Percentiles rank a stretch among this genome's conserved stretches.
These are phyloP conservation scores for Tetranychus urticae DNA, from an alignment of 1,140 invertebrate species.

Conservation along the genomic window DNA sequence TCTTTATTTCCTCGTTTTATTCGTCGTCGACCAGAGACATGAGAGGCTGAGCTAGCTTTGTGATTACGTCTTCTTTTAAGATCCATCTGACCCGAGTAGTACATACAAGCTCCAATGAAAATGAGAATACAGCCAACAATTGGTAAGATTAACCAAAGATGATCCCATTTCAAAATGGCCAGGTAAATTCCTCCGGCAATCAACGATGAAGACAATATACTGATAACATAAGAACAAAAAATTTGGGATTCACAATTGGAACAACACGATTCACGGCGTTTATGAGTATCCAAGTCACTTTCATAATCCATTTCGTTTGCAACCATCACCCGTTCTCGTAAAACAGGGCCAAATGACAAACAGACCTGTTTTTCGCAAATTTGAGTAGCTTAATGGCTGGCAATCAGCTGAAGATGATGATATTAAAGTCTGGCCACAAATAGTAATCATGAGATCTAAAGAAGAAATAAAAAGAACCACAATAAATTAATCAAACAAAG, in stretches of 20 bases:
- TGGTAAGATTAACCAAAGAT: slow-evolving; percentile 1
- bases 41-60: neutral
- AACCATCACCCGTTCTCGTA: too few relatives aligned
- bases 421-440: too few relatives aligned
- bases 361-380: too few relatives aligned
- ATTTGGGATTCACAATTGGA: slow-evolving; percentile 3
- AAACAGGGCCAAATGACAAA: too few relatives aligned
- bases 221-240: slow-evolving; percentile 3
- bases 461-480: too few relatives aligned
- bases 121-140: slow-evolving; percentile 1
- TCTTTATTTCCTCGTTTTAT: neutral
- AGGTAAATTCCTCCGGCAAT: slow-evolving; percentile 1
- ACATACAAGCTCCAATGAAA: slow-evolving; percentile 6
- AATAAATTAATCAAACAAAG: too few relatives aligned
- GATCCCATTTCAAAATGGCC: neutral
- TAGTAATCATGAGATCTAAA: too few relatives aligned
- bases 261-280: neutral
- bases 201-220: neutral
- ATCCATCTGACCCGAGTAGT: neutral
- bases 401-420: too few relatives aligned
- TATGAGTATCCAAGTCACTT: neutral
- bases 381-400: too few relatives aligned
- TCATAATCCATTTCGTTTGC: neutral
- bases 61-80: neutral
- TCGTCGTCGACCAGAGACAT: neutral